Evolutionary conservation across 2,113 vertebrate species (phyloP).

Genomic region (Taurulus bubalis): DNA sequence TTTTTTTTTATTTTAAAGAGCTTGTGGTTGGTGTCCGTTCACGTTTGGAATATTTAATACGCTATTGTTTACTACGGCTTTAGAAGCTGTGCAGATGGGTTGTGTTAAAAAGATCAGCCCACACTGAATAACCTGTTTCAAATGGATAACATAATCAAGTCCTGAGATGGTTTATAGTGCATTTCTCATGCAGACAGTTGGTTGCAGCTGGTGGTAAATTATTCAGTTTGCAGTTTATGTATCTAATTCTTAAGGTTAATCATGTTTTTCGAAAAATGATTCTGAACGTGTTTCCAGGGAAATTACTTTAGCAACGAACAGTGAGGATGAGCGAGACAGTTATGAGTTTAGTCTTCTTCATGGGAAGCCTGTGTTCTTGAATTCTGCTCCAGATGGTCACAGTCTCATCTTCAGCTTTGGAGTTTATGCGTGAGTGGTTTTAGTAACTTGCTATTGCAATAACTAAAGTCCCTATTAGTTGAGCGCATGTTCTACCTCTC

Average conservation of each 20-base stretch:
- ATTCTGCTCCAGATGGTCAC: slow-evolving; percentile 25
- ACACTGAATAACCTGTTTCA: slow-evolving; percentile 33
- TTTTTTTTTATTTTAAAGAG: background rate
- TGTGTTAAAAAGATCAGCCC: slow-evolving; percentile 42
- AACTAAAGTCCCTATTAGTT: background rate
- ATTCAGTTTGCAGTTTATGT: slow-evolving; percentile 52
- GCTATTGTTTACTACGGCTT: slow-evolving; percentile 50
- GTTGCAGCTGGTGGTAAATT: slow-evolving; percentile 52
- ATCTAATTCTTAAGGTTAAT: slow-evolving; percentile 36
- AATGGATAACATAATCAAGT: slow-evolving; percentile 26
- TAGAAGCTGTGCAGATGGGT: slow-evolving; percentile 40
- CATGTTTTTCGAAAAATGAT: background rate
- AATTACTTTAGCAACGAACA: background rate
- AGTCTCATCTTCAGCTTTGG: background rate
- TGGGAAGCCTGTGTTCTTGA: background rate
- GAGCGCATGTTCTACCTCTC: background rate
- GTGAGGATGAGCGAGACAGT: background rate
- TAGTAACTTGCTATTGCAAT: background rate
- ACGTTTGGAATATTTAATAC: slow-evolving; percentile 64
- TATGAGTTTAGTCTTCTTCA: background rate
- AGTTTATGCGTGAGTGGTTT: slow-evolving; percentile 11
- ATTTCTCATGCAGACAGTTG: slow-evolving; percentile 8
- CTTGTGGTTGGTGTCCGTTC: slow-evolving; percentile 63
- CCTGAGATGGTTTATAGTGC: slow-evolving; percentile 14
- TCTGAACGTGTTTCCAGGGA: background rate